phyloP scores from a whole-genome alignment of 2,113 vertebrate species.

The Chaetura pelagica region DNA sequence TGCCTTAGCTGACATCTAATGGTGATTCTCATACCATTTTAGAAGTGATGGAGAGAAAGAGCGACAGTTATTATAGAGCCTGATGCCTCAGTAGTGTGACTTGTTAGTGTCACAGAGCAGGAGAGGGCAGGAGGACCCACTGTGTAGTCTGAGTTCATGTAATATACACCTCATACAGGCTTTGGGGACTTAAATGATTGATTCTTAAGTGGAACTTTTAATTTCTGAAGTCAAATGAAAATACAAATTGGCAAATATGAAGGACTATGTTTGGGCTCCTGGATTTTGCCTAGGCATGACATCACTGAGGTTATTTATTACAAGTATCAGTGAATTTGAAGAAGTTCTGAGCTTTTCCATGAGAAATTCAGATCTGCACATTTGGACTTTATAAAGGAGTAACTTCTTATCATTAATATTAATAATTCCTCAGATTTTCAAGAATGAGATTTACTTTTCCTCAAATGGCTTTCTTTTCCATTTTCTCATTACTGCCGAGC shows the following conservation, averaged over 20 bases:
- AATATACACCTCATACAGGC: neutral
- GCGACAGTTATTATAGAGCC: neutral
- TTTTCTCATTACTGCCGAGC: neutral
- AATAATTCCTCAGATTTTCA: neutral
- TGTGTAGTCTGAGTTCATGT: neutral
- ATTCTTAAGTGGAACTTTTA: neutral
- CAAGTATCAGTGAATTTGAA: neutral
- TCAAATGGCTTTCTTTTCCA: neutral
- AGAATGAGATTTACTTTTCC: neutral
- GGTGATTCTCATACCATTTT: fast-evolving
- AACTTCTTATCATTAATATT: neutral
- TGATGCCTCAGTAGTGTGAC: neutral
- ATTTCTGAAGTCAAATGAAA: neutral
- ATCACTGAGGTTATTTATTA: neutral
- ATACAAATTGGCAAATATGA: neutral
- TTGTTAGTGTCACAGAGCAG: neutral
- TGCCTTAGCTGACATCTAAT: neutral
- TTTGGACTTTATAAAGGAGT: neutral
- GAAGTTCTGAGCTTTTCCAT: neutral
- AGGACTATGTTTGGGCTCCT: neutral
- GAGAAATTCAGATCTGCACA: neutral
- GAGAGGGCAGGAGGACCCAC: neutral
- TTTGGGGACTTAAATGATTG: neutral
- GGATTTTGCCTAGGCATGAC: neutral
- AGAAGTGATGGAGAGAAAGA: neutral